Evolutionary conservation across 2,113 vertebrate species (phyloP).

Genomic region (Ptyas mucosa): DNA sequence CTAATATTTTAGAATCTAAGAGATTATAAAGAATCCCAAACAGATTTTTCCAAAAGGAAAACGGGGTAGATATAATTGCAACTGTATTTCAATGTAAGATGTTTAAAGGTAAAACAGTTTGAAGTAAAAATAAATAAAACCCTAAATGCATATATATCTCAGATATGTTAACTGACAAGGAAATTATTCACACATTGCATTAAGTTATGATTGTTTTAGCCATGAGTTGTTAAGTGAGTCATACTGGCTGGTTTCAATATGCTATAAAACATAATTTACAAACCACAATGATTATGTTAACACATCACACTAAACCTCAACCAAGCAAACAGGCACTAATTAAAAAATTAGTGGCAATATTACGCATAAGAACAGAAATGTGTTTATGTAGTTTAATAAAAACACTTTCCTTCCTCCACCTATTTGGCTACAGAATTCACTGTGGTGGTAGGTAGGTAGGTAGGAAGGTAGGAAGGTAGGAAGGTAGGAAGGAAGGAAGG

Average conservation of each 20-base stretch:
- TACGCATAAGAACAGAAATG: not conserved
- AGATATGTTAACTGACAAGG: not conserved
- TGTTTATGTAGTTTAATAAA: not conserved
- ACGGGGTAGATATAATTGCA: not conserved
- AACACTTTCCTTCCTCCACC: not conserved
- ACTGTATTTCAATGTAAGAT: not conserved
- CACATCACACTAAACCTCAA: not conserved
- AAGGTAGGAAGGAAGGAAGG: not conserved
- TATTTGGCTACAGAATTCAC: not conserved
- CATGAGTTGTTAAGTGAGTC: not conserved
- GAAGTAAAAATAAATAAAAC: not conserved
- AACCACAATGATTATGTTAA: not conserved
- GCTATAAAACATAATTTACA: not conserved
- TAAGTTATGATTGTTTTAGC: not conserved
- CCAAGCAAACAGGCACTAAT: not conserved
- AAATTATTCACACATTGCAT: not conserved
- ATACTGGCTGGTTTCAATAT: not conserved
- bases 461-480: too few species aligned
- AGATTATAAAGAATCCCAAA: not conserved
- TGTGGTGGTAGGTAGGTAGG: too few species aligned
- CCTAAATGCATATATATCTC: not conserved
- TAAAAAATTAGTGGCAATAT: not conserved
- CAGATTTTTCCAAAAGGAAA: not conserved
- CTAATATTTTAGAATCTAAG: not conserved
- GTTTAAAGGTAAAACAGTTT: not conserved